These are phyloP conservation scores for Antechinus stuartii DNA, from an alignment of 2,113 vertebrate species.

Conservation along the genomic window DNA sequence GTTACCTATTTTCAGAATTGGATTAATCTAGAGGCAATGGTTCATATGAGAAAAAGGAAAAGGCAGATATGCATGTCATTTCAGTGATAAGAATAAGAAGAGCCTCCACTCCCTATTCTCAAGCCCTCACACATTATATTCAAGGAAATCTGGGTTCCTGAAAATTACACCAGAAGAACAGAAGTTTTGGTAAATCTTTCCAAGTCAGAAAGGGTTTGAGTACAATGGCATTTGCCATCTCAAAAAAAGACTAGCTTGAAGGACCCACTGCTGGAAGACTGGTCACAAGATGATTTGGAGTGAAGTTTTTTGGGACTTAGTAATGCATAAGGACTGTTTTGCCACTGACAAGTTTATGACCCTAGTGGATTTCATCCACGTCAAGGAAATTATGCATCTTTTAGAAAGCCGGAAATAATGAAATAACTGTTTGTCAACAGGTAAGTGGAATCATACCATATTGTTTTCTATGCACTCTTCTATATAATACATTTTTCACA, in stretches of 20 bases:
- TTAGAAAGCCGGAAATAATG: not conserved
- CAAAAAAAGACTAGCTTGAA: not conserved
- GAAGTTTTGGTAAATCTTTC: not conserved
- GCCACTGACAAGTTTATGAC: not conserved
- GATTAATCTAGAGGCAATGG: conserved; percentile 21
- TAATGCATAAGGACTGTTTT: not conserved
- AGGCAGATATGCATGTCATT: conserved; percentile 1
- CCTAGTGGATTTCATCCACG: not conserved
- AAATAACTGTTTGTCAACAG: conserved; percentile 17
- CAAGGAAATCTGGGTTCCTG: not conserved
- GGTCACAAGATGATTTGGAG: not conserved
- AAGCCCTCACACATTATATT: not conserved
- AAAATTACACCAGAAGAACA: not conserved
- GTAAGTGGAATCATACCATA: not conserved
- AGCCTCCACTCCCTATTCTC: not conserved
- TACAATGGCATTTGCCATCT: not conserved
- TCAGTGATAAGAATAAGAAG: not conserved
- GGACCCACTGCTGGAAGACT: not conserved
- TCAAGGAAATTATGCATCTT: not conserved
- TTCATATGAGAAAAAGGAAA: conserved; percentile 36
- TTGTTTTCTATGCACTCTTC: not conserved
- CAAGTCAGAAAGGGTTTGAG: not conserved
- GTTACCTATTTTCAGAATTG: not conserved
- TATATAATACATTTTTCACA: not conserved
- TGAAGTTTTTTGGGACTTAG: not conserved